Conservation (phyloP, 2,888 invertebrate species). For the Phengaris arion region DNA sequence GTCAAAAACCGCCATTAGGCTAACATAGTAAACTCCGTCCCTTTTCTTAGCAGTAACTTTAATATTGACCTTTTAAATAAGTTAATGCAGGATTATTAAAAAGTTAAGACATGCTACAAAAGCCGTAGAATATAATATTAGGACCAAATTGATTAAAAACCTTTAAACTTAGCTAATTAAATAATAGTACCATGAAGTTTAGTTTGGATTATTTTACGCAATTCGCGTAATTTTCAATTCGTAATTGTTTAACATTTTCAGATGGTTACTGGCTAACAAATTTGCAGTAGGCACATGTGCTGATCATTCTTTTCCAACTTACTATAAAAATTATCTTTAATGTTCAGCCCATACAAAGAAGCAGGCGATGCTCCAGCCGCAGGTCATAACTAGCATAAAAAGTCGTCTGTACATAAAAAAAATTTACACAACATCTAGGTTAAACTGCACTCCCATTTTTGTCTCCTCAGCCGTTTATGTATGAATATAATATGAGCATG, state of each 20-base stretch:
- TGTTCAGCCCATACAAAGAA: background rate
- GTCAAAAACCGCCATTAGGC: constrained; percentile 14
- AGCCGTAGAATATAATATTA: constrained; percentile 25
- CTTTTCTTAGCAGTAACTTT: constrained; percentile 14
- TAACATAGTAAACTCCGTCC: background rate
- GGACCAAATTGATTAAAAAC: constrained; percentile 19
- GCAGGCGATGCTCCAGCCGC: background rate
- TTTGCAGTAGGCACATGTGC: background rate
- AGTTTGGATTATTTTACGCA: background rate
- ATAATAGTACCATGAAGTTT: constrained; percentile 21
- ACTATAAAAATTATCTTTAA: no score
- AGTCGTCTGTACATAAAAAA: constrained; percentile 3
- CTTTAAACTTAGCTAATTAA: constrained; percentile 17
- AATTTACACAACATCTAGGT: background rate
- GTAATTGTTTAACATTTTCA: background rate
- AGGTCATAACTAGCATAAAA: background rate
- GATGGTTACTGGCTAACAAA: background rate
- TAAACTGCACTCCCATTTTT: constrained; percentile 18
- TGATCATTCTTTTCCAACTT: no score
- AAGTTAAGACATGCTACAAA: constrained; percentile 21
- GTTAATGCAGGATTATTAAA: constrained; percentile 22
- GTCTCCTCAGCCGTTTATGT: constrained; percentile 7
- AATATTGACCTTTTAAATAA: constrained; percentile 24
- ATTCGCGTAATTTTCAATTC: background rate
- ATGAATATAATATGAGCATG: constrained; percentile 29